Conservation (phyloP, 2,113 vertebrate species). For the Pipra filicauda region DNA sequence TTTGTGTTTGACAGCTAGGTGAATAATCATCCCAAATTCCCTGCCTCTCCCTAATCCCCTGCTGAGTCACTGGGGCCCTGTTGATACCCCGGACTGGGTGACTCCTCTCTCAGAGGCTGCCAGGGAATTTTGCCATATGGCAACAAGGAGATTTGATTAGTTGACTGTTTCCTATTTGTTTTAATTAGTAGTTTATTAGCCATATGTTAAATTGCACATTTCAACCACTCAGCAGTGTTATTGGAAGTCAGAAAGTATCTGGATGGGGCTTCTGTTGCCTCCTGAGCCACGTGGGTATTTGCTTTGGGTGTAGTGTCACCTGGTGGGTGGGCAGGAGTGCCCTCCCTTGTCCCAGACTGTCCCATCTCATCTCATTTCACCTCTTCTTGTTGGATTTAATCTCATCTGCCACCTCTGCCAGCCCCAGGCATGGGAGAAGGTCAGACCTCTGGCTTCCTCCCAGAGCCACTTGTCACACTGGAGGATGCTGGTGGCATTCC, state of each 20-base stretch:
- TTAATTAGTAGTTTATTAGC: conserved; percentile 63
- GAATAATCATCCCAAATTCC: neutral
- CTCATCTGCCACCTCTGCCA: neutral
- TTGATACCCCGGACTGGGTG: neutral
- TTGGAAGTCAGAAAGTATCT: neutral
- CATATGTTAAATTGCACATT: conserved; percentile 58
- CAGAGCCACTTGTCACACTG: neutral
- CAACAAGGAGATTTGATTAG: conserved; percentile 40
- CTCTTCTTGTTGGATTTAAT: neutral
- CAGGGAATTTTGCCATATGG: conserved; percentile 59
- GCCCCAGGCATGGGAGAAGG: neutral
- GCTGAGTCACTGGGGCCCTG: conserved; percentile 10
- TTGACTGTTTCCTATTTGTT: conserved; percentile 65
- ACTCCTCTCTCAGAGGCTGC: conserved; percentile 1
- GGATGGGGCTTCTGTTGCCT: neutral
- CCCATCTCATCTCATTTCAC: neutral
- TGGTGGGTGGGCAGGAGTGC: neutral
- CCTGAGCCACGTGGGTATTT: neutral
- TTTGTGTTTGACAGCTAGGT: neutral
- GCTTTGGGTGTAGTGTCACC: neutral
- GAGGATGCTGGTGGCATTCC: neutral
- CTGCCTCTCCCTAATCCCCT: neutral
- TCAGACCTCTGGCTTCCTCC: neutral
- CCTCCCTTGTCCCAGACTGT: neutral
- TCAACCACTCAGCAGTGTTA: neutral